Evolutionary conservation across 2,113 vertebrate genomes (phyloP).

Genomic region (Malaclemys terrapin): DNA sequence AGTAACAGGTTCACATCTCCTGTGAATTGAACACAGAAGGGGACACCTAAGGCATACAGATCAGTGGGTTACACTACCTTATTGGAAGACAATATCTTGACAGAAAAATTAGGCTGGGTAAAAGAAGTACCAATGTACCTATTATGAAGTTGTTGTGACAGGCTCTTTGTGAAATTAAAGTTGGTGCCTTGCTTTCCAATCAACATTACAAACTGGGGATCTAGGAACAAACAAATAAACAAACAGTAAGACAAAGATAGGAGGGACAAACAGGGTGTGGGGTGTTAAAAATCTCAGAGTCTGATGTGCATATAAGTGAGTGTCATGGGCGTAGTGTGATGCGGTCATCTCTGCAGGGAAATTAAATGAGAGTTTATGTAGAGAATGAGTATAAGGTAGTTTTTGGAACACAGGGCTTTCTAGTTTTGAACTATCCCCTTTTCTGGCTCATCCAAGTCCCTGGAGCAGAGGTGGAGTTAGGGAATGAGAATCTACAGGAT

Average conservation of each 20-base stretch:
- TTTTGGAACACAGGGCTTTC: not conserved
- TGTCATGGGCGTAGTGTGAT: not conserved
- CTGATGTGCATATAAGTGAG: not conserved
- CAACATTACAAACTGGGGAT: not conserved
- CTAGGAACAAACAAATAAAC: not conserved
- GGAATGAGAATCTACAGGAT: not conserved
- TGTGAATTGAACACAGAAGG: not conserved
- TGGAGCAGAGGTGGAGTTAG: constrained; percentile 12
- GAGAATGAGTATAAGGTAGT: not conserved
- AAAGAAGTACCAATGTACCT: fast-evolving
- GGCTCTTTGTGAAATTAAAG: not conserved
- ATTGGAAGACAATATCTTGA: not conserved
- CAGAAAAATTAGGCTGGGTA: not conserved
- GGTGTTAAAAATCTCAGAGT: not conserved
- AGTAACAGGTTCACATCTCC: not conserved
- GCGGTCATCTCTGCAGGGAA: not conserved
- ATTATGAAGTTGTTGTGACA: fast-evolving
- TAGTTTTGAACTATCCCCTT: not conserved
- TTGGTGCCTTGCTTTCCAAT: not conserved
- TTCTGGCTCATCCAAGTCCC: not conserved
- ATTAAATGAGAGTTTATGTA: not conserved
- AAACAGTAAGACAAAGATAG: not conserved
- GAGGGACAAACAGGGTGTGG: fast-evolving
- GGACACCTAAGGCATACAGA: not conserved
- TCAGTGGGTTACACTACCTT: not conserved